Base-by-base conservation (phyloP, 2,888 invertebrate species). In the Apodemia duryi region DNA sequence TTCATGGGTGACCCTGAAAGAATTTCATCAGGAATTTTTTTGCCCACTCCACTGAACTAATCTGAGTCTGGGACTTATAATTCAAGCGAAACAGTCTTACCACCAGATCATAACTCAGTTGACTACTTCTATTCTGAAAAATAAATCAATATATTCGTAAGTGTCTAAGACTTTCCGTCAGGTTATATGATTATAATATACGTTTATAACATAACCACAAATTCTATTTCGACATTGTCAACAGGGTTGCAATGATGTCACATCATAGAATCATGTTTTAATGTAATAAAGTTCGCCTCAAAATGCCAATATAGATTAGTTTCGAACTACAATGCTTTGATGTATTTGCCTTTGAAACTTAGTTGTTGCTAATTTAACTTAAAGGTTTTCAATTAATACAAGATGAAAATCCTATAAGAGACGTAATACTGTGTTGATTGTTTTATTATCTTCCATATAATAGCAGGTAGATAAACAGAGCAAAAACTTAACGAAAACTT, bases 261-360 rank as follows among this genome's bases (percentile, higher is more conserved):
- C 49, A 51, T 21, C 13, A 51, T n/a, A 46, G 13, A 60, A 5
- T n/a, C 57, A 60, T 6, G 35, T 5, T 32, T n/a, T 32, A 60
- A 60, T 32, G 32, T 35, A 13, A 32, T 60, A 60, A 13, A 13
- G 13, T 32, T 60, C 57, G 32, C 57, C 35, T 32, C 57, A 13
- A 7, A 35, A 35, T 60, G 57, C 32, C 57, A 60, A 60, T 60
- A 60, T 35, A 13, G 57, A 60, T 60, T 35, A 60, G 57, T 60
- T 60, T 60, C n/a, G 32, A 60, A 60, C 32, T n/a, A 60, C 57
- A 60, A 13, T 35, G 32, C 57, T 60, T 35, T 60, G 57, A 60
- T 60, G 57, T 60, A 60, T 60, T 21, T 7, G 6, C 35, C 32
- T 60, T 60, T 35, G 57, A 7, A 60, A 57, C 54, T 57, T 5